phyloP scores from a whole-genome alignment of 2,113 vertebrate species.

The Asarcornis scutulata region DNA sequence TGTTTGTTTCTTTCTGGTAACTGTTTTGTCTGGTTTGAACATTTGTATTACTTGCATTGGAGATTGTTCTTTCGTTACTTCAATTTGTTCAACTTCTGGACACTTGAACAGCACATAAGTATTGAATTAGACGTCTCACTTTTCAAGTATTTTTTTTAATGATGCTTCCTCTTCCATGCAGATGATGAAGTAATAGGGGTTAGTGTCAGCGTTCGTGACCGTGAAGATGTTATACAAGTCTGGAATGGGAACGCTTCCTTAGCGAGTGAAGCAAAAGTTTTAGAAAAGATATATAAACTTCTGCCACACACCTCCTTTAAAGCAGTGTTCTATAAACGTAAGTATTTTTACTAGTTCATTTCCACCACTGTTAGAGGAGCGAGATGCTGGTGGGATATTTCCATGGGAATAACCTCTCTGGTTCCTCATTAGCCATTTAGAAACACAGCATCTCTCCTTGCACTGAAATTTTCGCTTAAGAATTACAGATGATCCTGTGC shows the following conservation, averaged over 20 bases:
- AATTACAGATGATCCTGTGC: background rate
- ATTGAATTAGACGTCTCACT: conserved; percentile 4
- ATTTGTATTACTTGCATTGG: background rate
- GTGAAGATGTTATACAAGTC: conserved; percentile 93
- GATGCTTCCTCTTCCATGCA: conserved; percentile 58
- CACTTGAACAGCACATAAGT: background rate
- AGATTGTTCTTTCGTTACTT: background rate
- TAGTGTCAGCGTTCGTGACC: conserved; percentile 91
- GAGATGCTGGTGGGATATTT: background rate
- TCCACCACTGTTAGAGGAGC: background rate
- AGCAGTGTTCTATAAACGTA: conserved; percentile 96
- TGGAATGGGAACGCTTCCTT: conserved; percentile 94
- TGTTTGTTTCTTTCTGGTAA: conserved; percentile 20
- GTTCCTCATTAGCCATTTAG: background rate
- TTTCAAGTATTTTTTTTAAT: background rate
- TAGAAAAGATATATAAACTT: conserved; percentile 91
- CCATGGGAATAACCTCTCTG: background rate
- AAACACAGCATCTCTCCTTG: background rate
- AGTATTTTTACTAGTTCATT: conserved; percentile 73
- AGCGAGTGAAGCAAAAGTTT: conserved; percentile 87
- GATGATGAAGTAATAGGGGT: conserved; percentile 96
- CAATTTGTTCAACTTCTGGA: background rate
- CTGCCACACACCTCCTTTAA: conserved; percentile 91
- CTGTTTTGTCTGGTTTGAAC: conserved; percentile 17
- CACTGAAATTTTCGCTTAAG: background rate